These are phyloP conservation scores for Heliconius himera DNA, from an alignment of 1,140 invertebrate species.

Conservation along the genomic window DNA sequence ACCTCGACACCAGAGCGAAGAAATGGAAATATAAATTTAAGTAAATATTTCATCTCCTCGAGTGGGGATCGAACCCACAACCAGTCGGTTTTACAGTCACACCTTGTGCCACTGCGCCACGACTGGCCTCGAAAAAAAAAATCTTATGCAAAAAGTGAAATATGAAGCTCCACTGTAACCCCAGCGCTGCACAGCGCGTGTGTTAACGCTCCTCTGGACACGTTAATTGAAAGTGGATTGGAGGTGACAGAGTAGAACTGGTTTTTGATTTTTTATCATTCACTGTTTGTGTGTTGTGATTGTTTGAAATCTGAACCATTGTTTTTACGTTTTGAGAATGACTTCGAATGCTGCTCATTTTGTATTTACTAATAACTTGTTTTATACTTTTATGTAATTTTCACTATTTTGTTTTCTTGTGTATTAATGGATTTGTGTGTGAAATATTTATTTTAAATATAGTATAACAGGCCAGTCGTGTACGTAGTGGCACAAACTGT, in stretches of 20 bases:
- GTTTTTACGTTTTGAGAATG: constrained; percentile 27
- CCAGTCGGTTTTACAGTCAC: too few species aligned
- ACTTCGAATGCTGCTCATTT: background rate
- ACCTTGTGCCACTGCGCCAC: too few species aligned
- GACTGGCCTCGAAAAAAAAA: too few species aligned
- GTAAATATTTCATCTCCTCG: too few species aligned
- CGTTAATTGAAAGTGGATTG: constrained; percentile 79
- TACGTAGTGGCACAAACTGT: too few species aligned
- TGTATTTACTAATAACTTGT: background rate
- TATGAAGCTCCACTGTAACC: background rate
- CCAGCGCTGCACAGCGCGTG: background rate
- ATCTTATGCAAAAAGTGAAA: background rate
- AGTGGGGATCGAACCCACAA: too few species aligned
- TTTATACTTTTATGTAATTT: background rate
- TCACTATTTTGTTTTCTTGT: background rate
- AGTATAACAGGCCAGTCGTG: too few species aligned
- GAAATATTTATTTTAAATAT: too few species aligned
- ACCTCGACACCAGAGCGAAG: too few species aligned
- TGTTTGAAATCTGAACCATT: constrained; percentile 52
- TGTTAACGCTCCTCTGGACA: constrained; percentile 54
- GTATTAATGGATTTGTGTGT: background rate
- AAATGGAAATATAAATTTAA: too few species aligned
- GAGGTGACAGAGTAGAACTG: constrained; percentile 78
- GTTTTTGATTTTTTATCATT: constrained; percentile 61
- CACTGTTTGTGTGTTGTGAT: constrained; percentile 42